Base-by-base conservation (phyloP, 2,797 vertebrate genomes). In the Cottoperca gobio region DNA sequence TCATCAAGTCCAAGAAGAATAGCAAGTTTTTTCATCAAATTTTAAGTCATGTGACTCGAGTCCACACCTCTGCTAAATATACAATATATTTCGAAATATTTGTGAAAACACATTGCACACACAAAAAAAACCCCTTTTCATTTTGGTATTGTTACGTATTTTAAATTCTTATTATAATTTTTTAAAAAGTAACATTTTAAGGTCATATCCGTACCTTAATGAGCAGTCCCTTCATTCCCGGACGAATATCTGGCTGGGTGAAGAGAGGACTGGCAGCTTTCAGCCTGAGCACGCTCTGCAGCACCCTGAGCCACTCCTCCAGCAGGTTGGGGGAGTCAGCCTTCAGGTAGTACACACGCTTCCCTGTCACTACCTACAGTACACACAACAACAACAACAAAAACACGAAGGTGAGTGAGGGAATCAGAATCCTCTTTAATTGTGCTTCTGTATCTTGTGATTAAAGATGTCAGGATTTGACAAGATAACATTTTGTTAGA, bases 261-360 rank as follows among this genome's bases (percentile, higher is more conserved):
- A 96, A 97, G 58, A 99, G 95, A 0, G 97, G 96, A 85, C 96
- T 97, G 82, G 97, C 96, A 39, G 96, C 95, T 85, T 99, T 98
- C 26, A 99, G 89, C 86, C 95, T 95, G 63, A 98, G 95, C 43
- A 98, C 97, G 2, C 96, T 97, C 89, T 98, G 97, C 72, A 99
- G 91, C 28, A 99, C 97, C 85, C 93, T 92, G 76, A 99, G 95
- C 98, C 98, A 99, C 83, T 99, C 98, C 64, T 99, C 98, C 83
- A 99, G 93, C 75, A 99, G 96, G 89, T 99, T 99, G 13, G 98
- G 98, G 70, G 98, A 99, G 87, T 99, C 98, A 1, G 98, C 98
- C 78, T 97, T 97, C 90, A 99, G 95, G 89, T 96, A 97, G 91
- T 96, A 97, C 0, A 96, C 95, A 21, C 94, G 94, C 83, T 98